These are phyloP conservation scores for Drosophila lacertosa DNA, from an alignment of 1,140 invertebrate species.

Conservation along the genomic window DNA sequence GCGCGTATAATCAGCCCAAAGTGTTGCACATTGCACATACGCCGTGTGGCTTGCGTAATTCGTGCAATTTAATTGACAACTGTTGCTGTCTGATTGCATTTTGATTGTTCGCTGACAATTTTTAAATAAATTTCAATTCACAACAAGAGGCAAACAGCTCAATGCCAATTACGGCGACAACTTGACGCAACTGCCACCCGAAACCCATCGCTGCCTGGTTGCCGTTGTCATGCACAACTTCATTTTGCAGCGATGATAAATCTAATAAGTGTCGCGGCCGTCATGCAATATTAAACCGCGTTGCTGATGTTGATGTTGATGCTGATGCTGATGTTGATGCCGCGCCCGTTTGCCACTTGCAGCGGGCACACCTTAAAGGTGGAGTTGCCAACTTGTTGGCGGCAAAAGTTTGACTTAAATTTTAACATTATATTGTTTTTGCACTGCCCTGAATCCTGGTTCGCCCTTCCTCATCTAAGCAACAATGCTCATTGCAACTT, in stretches of 20 bases:
- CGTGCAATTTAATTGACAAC: conserved; percentile 66
- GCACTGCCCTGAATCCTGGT: neutral
- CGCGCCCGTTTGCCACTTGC: neutral
- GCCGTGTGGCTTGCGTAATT: conserved; percentile 19
- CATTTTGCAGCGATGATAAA: conserved; percentile 62
- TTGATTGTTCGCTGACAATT: conserved; percentile 67
- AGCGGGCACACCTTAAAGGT: conserved; percentile 60
- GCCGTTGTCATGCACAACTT: conserved; percentile 61
- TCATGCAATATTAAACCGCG: conserved; percentile 59
- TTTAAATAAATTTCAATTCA: conserved; percentile 62
- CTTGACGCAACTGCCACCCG: too few relatives aligned
- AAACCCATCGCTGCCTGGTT: too few relatives aligned
- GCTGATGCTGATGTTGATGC: neutral
- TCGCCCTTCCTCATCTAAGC: conserved; percentile 20
- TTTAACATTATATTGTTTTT: conserved; percentile 41
- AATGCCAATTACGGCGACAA: conserved; percentile 45
- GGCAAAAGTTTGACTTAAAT: conserved; percentile 68
- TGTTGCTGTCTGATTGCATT: conserved; percentile 80
- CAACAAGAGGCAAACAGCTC: conserved; percentile 36
- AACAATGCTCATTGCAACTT: conserved; percentile 74
- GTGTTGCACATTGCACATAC: conserved; percentile 60
- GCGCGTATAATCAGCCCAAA: conserved; percentile 23
- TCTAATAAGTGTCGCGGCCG: conserved; percentile 75
- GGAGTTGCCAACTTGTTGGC: conserved; percentile 64
- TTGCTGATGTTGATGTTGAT: neutral